These are phyloP conservation scores for Tenualosa ilisha DNA, from an alignment of 2,797 vertebrate genomes.

Conservation along the genomic window DNA sequence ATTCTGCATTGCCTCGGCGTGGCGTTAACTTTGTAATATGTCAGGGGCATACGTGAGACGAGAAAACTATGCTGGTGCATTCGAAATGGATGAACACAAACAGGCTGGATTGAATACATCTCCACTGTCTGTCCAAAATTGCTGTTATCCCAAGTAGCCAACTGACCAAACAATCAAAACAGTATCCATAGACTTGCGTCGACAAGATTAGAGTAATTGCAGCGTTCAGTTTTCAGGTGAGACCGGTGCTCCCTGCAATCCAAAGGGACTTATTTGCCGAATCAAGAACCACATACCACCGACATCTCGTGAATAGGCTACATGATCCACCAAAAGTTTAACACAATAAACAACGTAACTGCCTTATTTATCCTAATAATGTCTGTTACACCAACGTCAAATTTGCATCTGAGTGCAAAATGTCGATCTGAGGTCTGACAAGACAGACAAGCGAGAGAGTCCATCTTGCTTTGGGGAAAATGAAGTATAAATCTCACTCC, in stretches of 20 bases:
- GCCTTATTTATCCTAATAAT: constrained; percentile 23
- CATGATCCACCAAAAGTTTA: neutral
- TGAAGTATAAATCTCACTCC: constrained; percentile 83
- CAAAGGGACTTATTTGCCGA: constrained; percentile 51
- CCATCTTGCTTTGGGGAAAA: constrained; percentile 93
- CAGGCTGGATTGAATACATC: constrained; percentile 49
- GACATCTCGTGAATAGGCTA: constrained; percentile 31
- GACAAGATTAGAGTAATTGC: constrained; percentile 50
- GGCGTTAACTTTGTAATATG: constrained; percentile 41
- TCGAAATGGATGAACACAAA: constrained; percentile 53
- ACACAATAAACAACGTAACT: constrained; percentile 35
- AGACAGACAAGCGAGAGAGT: constrained; percentile 90
- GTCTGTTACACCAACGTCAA: constrained; percentile 30
- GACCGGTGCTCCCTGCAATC: constrained; percentile 66
- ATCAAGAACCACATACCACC: constrained; percentile 48
- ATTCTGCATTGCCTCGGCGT: constrained; percentile 49
- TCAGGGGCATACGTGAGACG: constrained; percentile 37
- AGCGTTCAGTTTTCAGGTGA: constrained; percentile 76
- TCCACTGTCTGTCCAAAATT: constrained; percentile 30
- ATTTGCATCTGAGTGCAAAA: constrained; percentile 88
- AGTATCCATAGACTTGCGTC: constrained; percentile 43
- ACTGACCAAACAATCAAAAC: constrained; percentile 54
- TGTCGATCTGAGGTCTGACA: constrained; percentile 90
- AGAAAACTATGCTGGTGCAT: constrained; percentile 62
- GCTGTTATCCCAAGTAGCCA: neutral